Base-by-base conservation (phyloP, 2,888 invertebrate genomes). In the Sesamia inferens region DNA sequence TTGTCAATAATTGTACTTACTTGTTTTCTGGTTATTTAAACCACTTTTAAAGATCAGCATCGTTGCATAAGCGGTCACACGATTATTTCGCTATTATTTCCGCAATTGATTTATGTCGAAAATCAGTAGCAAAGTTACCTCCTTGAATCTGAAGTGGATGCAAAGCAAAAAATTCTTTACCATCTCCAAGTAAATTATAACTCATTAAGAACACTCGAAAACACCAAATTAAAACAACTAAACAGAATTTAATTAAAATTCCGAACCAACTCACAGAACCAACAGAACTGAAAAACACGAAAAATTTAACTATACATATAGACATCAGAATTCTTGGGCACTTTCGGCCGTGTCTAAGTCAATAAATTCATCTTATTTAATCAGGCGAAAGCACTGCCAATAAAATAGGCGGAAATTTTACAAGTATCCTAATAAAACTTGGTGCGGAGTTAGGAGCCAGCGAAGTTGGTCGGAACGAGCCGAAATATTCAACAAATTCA, bases 341-440 rank as follows among this genome's bases (percentile, higher is more conserved):
- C 87, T 91, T 89, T 89, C 76, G 85, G 82, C 88, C 88, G 89
- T 91, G 90, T 92, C 91, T 90, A 90, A 95, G 93, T 94, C 93
- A 95, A 95, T 91, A 91, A 92, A 92, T 95, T 95, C 94, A 93
- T 95, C 94, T 93, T 95, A 95, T 95, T 95, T 95, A 95, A 95
- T 95, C 95, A 95, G 91, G 91, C 94, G 94, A 90, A 90, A 94
- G 92, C 94, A 93, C 93, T 90, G 94, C 91, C 90, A 91, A 90
- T 90, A 93, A 91, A 92, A 93, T 92, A 93, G 93, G 92, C 92
- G 93, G 93, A 95, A 94, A 95, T 95, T 96, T 95, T 93, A 94
- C 95, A 95, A 96, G 96, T 95, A 95, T 95, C 95, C 95, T 93
- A 95, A 96, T 95, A 96, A 95, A 95, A 96, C 92, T 95, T 94